phyloP scores from a whole-genome alignment of 2,797 vertebrate species.

The Pangasius mekongensis region DNA sequence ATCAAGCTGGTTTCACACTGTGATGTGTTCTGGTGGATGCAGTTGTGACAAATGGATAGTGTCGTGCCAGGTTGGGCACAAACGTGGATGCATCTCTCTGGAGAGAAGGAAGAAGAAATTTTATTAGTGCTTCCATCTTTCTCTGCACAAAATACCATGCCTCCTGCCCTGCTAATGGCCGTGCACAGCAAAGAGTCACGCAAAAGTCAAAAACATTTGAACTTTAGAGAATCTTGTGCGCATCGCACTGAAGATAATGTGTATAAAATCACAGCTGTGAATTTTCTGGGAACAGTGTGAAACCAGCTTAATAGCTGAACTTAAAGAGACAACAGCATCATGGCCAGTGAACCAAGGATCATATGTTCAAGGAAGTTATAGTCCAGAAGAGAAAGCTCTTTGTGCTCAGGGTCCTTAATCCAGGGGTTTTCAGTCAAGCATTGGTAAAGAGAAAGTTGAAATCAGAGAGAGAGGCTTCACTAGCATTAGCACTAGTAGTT shows the following conservation, averaged over 20 bases:
- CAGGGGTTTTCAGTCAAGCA: conserved; percentile 35
- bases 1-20: conserved; percentile 22
- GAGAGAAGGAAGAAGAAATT: background rate
- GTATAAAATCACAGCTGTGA: conserved; percentile 23
- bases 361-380: conserved; percentile 17
- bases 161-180: conserved; percentile 6
- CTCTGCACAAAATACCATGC: background rate
- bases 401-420: conserved; percentile 18
- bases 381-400: conserved; percentile 6
- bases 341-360: background rate
- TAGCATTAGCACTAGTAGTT: conserved; percentile 20
- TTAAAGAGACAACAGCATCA: conserved; percentile 2
- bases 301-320: conserved; percentile 14
- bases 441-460: conserved; percentile 16
- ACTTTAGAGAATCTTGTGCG: conserved; percentile 10
- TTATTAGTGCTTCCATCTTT: conserved; percentile 11
- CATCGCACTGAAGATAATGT: background rate
- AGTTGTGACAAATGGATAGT: conserved; percentile 16
- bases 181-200: background rate
- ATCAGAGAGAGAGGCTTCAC: conserved; percentile 23
- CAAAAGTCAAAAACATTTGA: background rate
- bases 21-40: background rate
- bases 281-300: conserved; percentile 15
- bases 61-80: background rate
- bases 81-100: conserved; percentile 18